Percentiles rank a stretch among this genome's conserved stretches.
phyloP scores from a whole-genome alignment of 1,140 invertebrate species.

The Pemphigus obesinymphae region DNA sequence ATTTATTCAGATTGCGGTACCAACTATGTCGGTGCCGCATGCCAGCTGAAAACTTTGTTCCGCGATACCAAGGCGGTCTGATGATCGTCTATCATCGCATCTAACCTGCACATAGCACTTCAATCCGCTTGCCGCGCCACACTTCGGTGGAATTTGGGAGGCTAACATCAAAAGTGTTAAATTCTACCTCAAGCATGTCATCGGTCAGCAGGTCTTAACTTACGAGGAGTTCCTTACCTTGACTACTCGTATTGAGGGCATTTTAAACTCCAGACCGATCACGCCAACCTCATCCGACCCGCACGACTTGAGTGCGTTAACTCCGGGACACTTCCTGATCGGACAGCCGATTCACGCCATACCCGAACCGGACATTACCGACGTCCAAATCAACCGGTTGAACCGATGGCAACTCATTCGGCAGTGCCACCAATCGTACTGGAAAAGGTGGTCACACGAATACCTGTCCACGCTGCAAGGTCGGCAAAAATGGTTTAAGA shows the following conservation, averaged over 20 bases:
- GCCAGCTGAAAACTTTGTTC: not conserved
- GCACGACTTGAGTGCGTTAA: conserved; percentile 46
- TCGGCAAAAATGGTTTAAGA: conserved; percentile 19
- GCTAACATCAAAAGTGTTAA: too few species aligned
- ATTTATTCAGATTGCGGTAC: conserved; percentile 48
- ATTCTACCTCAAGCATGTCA: too few species aligned
- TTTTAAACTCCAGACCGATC: conserved; percentile 50
- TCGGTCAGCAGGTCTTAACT: conserved; percentile 43
- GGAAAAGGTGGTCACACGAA: conserved; percentile 17
- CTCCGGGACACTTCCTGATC: conserved; percentile 50
- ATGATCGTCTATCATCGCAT: too few species aligned
- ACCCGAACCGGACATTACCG: not conserved
- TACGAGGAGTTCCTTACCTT: conserved; percentile 48
- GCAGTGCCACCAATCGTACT: not conserved
- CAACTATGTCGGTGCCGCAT: conserved; percentile 45
- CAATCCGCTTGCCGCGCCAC: too few species aligned
- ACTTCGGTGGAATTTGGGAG: too few species aligned
- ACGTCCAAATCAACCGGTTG: not conserved
- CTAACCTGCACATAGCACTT: too few species aligned
- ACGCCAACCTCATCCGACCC: conserved; percentile 42
- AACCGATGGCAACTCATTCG: not conserved
- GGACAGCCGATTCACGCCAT: conserved; percentile 41
- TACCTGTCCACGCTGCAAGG: conserved; percentile 14
- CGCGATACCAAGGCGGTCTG: too few species aligned
- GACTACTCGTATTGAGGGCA: conserved; percentile 48